These are phyloP conservation scores for Pheosia tremula DNA, from an alignment of 2,888 invertebrate genomes.

Conservation along the genomic window DNA sequence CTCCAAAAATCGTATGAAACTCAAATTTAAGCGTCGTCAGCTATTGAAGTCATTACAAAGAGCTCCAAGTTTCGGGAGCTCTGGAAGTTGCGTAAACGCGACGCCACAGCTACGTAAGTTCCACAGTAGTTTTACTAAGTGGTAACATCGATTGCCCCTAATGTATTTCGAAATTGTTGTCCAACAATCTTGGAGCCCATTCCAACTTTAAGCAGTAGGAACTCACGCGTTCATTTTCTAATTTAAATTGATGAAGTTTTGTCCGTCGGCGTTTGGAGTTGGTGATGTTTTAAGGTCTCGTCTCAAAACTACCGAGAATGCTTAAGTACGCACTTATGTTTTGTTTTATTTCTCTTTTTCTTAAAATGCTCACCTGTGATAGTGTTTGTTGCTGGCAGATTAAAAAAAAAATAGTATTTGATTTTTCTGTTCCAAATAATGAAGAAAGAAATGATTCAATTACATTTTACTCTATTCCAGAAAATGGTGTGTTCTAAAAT, in stretches of 20 bases:
- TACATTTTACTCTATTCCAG: too few relatives aligned
- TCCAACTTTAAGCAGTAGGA: constrained; percentile 32
- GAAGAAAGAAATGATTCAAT: too few relatives aligned
- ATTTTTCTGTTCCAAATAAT: too few relatives aligned
- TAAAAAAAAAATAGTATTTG: too few relatives aligned
- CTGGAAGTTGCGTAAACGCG: constrained; percentile 42
- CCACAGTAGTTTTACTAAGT: constrained; percentile 44
- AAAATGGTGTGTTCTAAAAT: too few relatives aligned
- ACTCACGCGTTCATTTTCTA: constrained; percentile 33
- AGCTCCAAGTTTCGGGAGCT: constrained; percentile 43
- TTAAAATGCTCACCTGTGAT: too few relatives aligned
- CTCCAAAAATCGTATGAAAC: constrained; percentile 32
- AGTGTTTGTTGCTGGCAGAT: too few relatives aligned
- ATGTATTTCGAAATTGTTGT: constrained; percentile 44
- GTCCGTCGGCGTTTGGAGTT: constrained; percentile 22
- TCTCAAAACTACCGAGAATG: neutral
- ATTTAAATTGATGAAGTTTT: constrained; percentile 36
- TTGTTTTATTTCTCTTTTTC: neutral
- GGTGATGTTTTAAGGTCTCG: neutral
- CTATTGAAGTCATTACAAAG: constrained; percentile 58
- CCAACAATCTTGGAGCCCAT: constrained; percentile 41
- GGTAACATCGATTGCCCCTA: constrained; percentile 48
- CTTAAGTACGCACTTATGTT: neutral
- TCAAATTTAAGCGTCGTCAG: constrained; percentile 40
- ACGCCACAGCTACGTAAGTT: constrained; percentile 38